Conservation (phyloP, 2,888 invertebrate species). For the Drosophila mercatorum region DNA sequence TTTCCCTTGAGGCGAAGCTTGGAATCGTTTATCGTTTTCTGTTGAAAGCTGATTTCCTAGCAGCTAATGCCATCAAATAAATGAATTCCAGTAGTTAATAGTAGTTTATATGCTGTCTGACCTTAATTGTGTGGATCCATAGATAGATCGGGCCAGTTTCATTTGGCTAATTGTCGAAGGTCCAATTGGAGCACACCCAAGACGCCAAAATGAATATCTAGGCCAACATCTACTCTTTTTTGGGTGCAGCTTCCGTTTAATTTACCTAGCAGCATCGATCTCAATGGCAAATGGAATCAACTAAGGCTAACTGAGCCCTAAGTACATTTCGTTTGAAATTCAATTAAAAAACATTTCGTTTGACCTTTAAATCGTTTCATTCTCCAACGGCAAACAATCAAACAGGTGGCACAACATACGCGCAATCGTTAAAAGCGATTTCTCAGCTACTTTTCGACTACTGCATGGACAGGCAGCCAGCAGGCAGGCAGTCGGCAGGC, state of each 20-base stretch:
- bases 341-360: conserved; percentile 61
- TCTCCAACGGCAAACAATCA: conserved; percentile 39
- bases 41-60: conserved; percentile 53
- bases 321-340: conserved; percentile 80
- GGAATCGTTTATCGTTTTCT: conserved; percentile 30
- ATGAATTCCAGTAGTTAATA: conserved; percentile 29
- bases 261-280: conserved; percentile 34
- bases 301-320: conserved; percentile 26
- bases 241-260: conserved; percentile 69
- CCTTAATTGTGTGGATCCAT: conserved; percentile 38
- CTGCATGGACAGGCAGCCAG: conserved; percentile 53
- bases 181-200: conserved; percentile 35
- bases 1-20: not conserved
- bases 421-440: conserved; percentile 35
- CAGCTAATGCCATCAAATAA: conserved; percentile 22
- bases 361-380: conserved; percentile 65
- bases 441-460: conserved; percentile 48
- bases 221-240: conserved; percentile 2
- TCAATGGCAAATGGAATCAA: conserved; percentile 6
- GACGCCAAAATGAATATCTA: conserved; percentile 22
- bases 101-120: conserved; percentile 31
- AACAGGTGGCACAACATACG: conserved; percentile 48
- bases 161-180: conserved; percentile 35
- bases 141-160: conserved; percentile 12
- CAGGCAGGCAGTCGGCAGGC: conserved; percentile 15